phyloP scores from a whole-genome alignment of 2,888 invertebrate species.

The Autographa pulchrina region DNA sequence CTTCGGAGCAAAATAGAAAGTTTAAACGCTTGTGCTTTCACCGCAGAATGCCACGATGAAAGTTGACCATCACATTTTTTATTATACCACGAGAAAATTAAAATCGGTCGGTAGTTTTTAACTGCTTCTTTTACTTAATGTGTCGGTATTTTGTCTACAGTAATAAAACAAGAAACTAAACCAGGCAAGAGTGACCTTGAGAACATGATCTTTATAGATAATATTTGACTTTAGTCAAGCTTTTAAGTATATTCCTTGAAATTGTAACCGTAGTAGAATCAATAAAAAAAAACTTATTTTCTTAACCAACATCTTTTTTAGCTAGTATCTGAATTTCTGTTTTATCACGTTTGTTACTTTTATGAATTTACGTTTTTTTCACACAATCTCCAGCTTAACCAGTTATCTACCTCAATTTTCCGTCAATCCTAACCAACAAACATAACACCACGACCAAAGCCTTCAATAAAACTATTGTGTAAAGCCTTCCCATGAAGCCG shows the following conservation, averaged over 20 bases:
- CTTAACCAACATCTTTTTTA: no score
- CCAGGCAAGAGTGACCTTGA: no score
- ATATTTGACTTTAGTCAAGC: no score
- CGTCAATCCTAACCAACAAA: not conserved
- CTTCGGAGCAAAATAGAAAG: slow-evolving; percentile 12
- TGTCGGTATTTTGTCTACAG: no score
- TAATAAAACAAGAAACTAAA: no score
- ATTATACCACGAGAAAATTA: slow-evolving; percentile 8
- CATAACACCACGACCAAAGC: not conserved
- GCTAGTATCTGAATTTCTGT: no score
- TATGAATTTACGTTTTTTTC: no score
- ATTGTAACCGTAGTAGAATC: no score
- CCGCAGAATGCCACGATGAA: not conserved
- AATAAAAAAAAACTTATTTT: no score
- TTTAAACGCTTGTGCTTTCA: slow-evolving; percentile 11
- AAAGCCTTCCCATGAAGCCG: not conserved
- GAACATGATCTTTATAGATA: not conserved
- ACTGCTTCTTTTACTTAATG: not conserved
- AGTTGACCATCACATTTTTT: slow-evolving; percentile 6
- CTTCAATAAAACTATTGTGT: not conserved
- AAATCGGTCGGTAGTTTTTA: not conserved
- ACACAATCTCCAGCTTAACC: not conserved
- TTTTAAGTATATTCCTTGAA: no score
- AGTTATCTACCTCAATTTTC: not conserved
- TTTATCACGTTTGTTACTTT: no score